These are phyloP conservation scores for Metridium senile DNA, from an alignment of 92 coral and sea anemone species.

Conservation along the genomic window DNA sequence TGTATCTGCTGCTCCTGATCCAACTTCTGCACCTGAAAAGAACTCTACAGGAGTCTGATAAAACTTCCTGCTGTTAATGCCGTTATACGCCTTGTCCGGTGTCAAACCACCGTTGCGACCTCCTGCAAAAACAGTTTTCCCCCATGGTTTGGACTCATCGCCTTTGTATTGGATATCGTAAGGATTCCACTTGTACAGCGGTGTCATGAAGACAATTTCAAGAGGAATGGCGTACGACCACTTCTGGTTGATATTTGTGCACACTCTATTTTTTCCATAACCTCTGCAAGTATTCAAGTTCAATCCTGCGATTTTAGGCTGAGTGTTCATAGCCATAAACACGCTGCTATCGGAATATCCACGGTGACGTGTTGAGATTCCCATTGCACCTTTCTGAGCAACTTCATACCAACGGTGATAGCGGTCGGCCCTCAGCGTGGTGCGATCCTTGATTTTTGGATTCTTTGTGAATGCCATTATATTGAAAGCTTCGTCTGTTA, in stretches of 20 bases:
- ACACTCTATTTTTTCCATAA: constrained; percentile 13
- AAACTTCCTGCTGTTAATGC: constrained; percentile 60
- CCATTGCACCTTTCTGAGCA: constrained; percentile 82
- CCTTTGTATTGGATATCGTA: constrained; percentile 80
- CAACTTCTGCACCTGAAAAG: constrained; percentile 59
- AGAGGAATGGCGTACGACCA: constrained; percentile 91
- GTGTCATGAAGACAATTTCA: constrained; percentile 90
- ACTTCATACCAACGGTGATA: constrained; percentile 92
- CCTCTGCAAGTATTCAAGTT: constrained; percentile 22
- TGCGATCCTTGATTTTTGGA: constrained; percentile 52
- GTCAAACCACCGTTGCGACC: constrained; percentile 54
- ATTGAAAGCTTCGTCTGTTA: constrained; percentile 77
- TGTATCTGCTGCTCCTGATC: constrained; percentile 71
- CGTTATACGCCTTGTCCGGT: constrained; percentile 55
- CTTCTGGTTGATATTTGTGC: constrained; percentile 55
- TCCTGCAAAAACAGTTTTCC: constrained; percentile 64
- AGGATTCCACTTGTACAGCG: constrained; percentile 90
- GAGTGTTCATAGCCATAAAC: constrained; percentile 92
- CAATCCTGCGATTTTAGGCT: constrained; percentile 85
- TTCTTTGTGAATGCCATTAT: constrained; percentile 61
- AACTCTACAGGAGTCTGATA: constrained; percentile 59
- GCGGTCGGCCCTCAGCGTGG: constrained; percentile 58
- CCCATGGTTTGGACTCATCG: constrained; percentile 24
- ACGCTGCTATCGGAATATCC: constrained; percentile 83
- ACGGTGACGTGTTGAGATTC: constrained; percentile 75